Base-by-base conservation (phyloP, 2,797 vertebrate species). In the Sebastes nivosus region DNA sequence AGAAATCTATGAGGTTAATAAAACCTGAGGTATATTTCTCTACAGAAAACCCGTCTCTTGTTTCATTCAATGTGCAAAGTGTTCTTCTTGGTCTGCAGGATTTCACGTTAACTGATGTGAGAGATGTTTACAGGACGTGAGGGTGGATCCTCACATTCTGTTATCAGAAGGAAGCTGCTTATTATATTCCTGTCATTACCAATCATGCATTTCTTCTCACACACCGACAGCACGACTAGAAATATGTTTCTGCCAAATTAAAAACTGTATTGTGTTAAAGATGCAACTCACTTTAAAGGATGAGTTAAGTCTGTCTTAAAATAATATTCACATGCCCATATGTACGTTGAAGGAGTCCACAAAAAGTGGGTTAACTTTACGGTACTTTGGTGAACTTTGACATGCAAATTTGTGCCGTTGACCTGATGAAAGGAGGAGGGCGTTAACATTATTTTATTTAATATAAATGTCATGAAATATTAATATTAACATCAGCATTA, bases 11-110 rank as follows among this genome's bases (percentile, higher is more conserved):
- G 59, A 78, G 86, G 83, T 88, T 85, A 94, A 94, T 94, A 95
- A 95, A 95, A 93, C 85, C 80, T 79, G 89, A 92, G 82, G 87
- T 93, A 78, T 95, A 94, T 95, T 94, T 95, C 88, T 95, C 87
- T 92, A 94, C 81, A 87, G 88, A 90, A 92, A 72, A 59, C 24
- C 6, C 46, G 63, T 63, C 24, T 80, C 16, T 38, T 0, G 54
- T 36, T 29, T 69, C 8, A 34, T 71, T 81, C 36, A 25, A 24
- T 5, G 14, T 71, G 7, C 18, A 22, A 12, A 34, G 61, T 76
- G 67, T 63, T 66, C 13, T 72, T 77, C 57, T 27, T 24, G 32
- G 36, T 71, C 71, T 73, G 63, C 18, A 32, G 29, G 24, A 52
- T 32, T 67, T 72, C 36, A 27, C 18, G 27, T 57, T 68, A 60